Percentiles rank a stretch among this genome's conserved stretches.
These are phyloP conservation scores for Zoanthus gigantus DNA, from an alignment of 92 coral and sea anemone species.

Conservation along the genomic window DNA sequence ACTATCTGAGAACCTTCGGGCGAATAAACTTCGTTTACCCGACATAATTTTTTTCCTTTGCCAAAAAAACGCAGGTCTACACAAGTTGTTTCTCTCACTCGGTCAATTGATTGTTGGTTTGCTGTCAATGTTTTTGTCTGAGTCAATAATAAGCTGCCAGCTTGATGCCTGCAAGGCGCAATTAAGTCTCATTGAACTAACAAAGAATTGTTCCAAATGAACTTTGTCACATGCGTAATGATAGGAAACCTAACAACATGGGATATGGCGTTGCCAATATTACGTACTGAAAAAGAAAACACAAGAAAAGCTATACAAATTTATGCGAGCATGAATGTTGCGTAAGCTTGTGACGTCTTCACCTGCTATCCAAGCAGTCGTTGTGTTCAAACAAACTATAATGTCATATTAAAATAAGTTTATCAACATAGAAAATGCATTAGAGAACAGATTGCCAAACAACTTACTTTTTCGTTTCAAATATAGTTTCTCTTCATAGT, in stretches of 20 bases:
- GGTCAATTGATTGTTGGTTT: neutral
- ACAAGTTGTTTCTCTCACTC: neutral
- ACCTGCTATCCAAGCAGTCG: neutral
- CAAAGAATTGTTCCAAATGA: neutral
- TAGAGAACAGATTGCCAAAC: neutral
- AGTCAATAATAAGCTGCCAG: slow-evolving; percentile 29
- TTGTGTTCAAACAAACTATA: neutral
- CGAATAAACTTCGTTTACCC: slow-evolving; percentile 26
- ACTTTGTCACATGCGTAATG: neutral
- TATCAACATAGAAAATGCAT: too few relatives aligned
- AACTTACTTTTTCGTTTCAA: neutral
- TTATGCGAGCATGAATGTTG: neutral
- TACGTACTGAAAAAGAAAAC: neutral
- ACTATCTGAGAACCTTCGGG: slow-evolving; percentile 44
- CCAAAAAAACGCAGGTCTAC: neutral
- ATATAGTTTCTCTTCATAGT: too few relatives aligned
- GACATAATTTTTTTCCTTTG: neutral
- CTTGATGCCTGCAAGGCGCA: slow-evolving; percentile 2
- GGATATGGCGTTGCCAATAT: neutral
- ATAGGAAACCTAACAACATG: neutral
- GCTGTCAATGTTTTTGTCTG: slow-evolving; percentile 1
- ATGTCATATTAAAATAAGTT: neutral
- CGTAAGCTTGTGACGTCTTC: neutral
- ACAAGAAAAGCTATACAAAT: neutral
- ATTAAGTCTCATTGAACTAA: slow-evolving; percentile 20